Conservation (phyloP, 2,888 invertebrate genomes). For the Vandiemenella viatica region DNA sequence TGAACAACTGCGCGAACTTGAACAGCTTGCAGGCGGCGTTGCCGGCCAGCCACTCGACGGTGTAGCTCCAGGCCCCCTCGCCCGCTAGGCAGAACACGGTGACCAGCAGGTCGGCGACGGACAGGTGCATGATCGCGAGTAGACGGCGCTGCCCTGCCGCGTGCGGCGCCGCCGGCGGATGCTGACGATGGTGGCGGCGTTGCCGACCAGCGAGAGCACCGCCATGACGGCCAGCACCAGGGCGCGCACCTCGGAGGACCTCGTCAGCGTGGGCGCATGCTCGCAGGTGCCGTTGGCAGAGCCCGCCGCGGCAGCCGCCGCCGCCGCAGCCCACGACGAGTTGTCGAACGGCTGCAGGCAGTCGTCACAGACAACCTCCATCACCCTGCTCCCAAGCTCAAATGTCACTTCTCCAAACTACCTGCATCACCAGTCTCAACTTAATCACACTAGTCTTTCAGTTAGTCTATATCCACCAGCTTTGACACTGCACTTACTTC, state of each 20-base stretch:
- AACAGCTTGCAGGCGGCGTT: slow-evolving; percentile 62
- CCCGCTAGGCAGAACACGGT: slow-evolving; percentile 67
- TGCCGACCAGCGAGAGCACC: slow-evolving; percentile 54
- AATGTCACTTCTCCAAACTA: no score
- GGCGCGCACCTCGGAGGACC: slow-evolving; percentile 45
- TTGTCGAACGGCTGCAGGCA: background rate
- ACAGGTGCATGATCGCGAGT: slow-evolving; percentile 64
- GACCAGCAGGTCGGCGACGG: slow-evolving; percentile 66
- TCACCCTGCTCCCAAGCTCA: no score
- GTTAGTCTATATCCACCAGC: no score
- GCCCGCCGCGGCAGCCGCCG: background rate
- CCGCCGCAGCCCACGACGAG: background rate
- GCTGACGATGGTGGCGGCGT: slow-evolving; percentile 60
- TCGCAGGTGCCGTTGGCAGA: slow-evolving; percentile 22
- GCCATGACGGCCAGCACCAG: slow-evolving; percentile 55
- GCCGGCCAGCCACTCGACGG: slow-evolving; percentile 68
- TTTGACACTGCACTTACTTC: no score
- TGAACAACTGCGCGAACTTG: slow-evolving; percentile 68
- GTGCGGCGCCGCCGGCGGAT: slow-evolving; percentile 34
- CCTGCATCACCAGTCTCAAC: no score
- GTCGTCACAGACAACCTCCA: no score
- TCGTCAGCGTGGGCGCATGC: slow-evolving; percentile 53
- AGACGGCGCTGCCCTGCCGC: slow-evolving; percentile 53
- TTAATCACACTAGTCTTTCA: no score
- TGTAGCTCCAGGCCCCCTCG: slow-evolving; percentile 66